Evolutionary conservation across 2,888 invertebrate genomes (phyloP).

Genomic region (Perithous albicinctus): DNA sequence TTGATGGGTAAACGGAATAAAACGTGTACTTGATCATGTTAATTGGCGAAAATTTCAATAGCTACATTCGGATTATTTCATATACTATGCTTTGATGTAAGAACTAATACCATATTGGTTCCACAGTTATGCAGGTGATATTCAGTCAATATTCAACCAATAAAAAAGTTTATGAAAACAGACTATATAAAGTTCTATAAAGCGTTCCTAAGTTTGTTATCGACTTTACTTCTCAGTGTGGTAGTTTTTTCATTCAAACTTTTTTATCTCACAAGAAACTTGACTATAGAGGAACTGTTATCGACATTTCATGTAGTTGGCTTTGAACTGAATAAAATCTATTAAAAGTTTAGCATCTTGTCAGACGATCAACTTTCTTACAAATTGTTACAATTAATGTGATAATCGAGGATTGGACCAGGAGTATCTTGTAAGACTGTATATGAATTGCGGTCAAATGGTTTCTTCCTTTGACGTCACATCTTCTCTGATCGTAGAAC

Average conservation of each 20-base stretch:
- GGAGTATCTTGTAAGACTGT: not conserved
- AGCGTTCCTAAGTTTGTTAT: too few relatives aligned
- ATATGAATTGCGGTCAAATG: not conserved
- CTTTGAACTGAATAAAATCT: not conserved
- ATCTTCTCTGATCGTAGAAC: not conserved
- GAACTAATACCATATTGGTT: not conserved
- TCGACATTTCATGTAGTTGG: not conserved
- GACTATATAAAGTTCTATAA: too few relatives aligned
- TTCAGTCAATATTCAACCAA: too few relatives aligned
- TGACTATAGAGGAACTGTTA: not conserved
- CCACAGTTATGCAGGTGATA: not conserved
- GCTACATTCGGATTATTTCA: not conserved
- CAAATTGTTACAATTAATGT: not conserved
- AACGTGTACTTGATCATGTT: not conserved
- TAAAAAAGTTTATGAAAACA: too few relatives aligned
- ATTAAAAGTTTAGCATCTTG: not conserved
- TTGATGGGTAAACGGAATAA: not conserved
- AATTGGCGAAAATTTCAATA: not conserved
- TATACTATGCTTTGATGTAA: not conserved
- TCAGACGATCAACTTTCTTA: not conserved
- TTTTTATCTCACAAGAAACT: not conserved
- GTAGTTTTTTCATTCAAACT: not conserved
- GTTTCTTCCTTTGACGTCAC: not conserved
- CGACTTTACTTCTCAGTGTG: not conserved
- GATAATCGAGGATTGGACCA: not conserved